Evolutionary conservation across 2,797 vertebrate species (phyloP), one percentile per base, ranked within the genome.

Genomic region (Notolepis coatsorum): DNA sequence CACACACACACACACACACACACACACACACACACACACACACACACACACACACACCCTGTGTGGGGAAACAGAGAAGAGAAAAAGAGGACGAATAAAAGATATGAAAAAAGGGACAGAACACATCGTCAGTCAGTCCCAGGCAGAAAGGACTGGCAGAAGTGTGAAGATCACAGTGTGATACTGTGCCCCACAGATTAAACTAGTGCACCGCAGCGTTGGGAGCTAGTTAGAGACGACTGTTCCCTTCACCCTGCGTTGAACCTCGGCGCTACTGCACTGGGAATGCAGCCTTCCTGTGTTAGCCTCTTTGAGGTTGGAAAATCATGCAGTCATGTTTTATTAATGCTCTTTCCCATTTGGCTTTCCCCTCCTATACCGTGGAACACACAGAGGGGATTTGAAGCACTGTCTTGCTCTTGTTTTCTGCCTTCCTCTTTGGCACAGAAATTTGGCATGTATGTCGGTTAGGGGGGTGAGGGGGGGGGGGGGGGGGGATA

Each of bases 251-350:
- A 92, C 91, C 90, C 87, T 61, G 80, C 50, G 63, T 81, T 91
- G 91, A 93, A 93, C 90, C 88, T 79, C 82, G 72, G 85, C n/a
- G n/a, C 82, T 87, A 33, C 78, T 71, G 86, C 77, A 72, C 73
- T 31, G 88, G 85, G 85, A 85, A 62, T 27, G 67, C 12, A n/a
- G 72, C 76, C 82, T 92, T 90, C 88, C 84, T 88, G 85, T 81
- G 86, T 80, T 84, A 68, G 78, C 75, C 68, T 85, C 89, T 92
- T 91, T 90, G 88, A 92, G 87, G 88, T 86, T 87, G 84, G 85
- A 86, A 47, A 90, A 86, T 86, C 84, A 86, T 84, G 82, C 86
- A 88, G 84, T 84, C 90, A 91, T 93, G 88, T 91, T 92, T 93
- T 92, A 92, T 92, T 93, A 90, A 93, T 88, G 85, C 54, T 37